phyloP scores from a whole-genome alignment of 1,140 invertebrate species.

The Meloidogyne exigua region DNA sequence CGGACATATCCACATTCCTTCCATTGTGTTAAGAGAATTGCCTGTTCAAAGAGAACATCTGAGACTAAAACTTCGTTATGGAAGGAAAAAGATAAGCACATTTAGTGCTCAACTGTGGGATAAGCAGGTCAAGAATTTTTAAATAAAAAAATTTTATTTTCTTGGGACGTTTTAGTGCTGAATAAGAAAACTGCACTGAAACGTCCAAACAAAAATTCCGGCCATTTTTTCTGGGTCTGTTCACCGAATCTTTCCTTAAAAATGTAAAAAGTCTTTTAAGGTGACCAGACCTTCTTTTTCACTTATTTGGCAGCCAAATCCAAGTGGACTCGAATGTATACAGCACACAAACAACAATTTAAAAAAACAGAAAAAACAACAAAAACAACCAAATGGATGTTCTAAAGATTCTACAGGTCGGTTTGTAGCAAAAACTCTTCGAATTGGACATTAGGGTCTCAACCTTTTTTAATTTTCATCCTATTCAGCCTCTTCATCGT shows the following conservation, averaged over 20 bases:
- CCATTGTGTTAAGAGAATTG: conserved; percentile 58
- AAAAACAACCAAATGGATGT: neutral
- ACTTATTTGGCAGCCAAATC: conserved; percentile 62
- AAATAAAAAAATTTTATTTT: neutral
- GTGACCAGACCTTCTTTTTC: conserved; percentile 62
- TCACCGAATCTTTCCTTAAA: too few relatives aligned
- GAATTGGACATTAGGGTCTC: too few relatives aligned
- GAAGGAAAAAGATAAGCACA: conserved; percentile 49
- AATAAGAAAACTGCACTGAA: too few relatives aligned
- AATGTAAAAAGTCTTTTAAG: conserved; percentile 16
- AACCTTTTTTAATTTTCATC: neutral
- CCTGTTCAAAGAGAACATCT: conserved; percentile 62
- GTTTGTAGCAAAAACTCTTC: too few relatives aligned
- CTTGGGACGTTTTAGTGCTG: too few relatives aligned
- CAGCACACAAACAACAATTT: neutral
- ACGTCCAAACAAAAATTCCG: too few relatives aligned
- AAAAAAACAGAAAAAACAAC: neutral
- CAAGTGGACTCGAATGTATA: conserved; percentile 26
- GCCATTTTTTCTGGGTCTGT: too few relatives aligned
- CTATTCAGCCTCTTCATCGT: neutral
- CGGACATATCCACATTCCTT: conserved; percentile 63
- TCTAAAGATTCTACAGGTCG: neutral
- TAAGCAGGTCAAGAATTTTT: conserved; percentile 46
- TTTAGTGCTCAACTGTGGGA: conserved; percentile 63
- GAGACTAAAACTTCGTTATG: conserved; percentile 53